phyloP scores from a whole-genome alignment of 30 jellyfish, hydroid and myxozoan species.

The Hydractinia echinata region DNA sequence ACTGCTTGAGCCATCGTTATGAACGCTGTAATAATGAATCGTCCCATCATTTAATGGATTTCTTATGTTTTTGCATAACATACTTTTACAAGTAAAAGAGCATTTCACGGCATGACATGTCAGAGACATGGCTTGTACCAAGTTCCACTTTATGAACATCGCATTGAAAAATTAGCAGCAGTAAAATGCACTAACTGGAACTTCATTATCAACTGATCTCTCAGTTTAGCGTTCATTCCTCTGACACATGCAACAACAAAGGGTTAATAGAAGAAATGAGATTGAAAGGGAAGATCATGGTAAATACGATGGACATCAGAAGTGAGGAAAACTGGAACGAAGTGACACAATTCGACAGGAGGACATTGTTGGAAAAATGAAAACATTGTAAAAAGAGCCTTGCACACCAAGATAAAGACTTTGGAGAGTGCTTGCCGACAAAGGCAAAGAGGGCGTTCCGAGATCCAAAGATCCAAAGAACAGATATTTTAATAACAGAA shows the following conservation, averaged over 20 bases:
- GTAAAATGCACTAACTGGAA: not conserved
- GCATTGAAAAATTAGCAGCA: not conserved
- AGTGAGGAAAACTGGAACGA: too few species aligned
- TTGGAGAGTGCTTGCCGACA: too few species aligned
- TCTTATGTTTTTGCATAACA: slow-evolving; percentile 1
- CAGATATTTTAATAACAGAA: not conserved
- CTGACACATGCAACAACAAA: not conserved
- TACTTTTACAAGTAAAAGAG: slow-evolving; percentile 9
- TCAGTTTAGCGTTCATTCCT: not conserved
- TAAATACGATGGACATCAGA: too few species aligned
- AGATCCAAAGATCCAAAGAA: too few species aligned
- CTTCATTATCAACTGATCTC: slow-evolving; percentile 5
- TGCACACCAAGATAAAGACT: too few species aligned
- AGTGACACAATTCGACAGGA: too few species aligned
- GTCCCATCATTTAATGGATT: slow-evolving; percentile 24
- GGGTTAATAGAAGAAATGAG: too few species aligned
- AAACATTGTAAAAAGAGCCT: too few species aligned
- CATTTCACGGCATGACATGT: slow-evolving; percentile 20
- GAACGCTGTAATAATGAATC: slow-evolving; percentile 15
- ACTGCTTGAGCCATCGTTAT: slow-evolving; percentile 25
- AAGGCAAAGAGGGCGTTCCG: too few species aligned
- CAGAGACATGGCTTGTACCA: not conserved
- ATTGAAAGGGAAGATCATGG: too few species aligned
- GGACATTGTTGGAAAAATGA: too few species aligned
- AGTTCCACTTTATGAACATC: slow-evolving; percentile 18